Evolutionary conservation across 2,797 vertebrate genomes (phyloP).

Genomic region (Huso huso): DNA sequence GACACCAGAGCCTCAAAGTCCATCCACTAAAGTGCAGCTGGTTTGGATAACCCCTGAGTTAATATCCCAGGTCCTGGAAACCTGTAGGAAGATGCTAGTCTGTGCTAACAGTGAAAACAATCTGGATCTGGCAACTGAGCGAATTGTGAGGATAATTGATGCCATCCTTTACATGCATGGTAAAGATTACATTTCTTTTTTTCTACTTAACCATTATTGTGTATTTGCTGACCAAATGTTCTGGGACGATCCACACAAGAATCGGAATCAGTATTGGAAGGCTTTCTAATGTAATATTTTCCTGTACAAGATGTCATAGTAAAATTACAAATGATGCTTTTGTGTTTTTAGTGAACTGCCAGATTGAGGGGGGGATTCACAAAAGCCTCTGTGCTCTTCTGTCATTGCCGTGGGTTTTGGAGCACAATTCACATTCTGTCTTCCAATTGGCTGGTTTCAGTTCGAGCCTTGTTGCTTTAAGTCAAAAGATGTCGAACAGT

Average conservation of each 20-base stretch:
- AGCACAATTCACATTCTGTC: conserved; percentile 52
- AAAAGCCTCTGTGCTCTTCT: conserved; percentile 69
- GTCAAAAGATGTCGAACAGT: conserved; percentile 56
- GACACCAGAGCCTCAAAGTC: not conserved
- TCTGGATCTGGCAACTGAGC: conserved; percentile 53
- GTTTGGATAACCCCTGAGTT: conserved; percentile 71
- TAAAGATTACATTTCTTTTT: conserved; percentile 37
- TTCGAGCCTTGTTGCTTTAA: conserved; percentile 56
- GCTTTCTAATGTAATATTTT: not conserved
- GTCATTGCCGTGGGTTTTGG: conserved; percentile 83
- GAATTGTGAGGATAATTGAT: conserved; percentile 70
- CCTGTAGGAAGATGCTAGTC: conserved; percentile 67
- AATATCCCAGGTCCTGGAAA: conserved; percentile 57
- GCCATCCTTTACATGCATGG: conserved; percentile 77
- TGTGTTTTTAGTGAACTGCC: conserved; percentile 52
- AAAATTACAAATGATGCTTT: not conserved
- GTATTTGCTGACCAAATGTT: not conserved
- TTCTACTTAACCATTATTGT: not conserved
- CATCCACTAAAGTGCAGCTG: conserved; percentile 31
- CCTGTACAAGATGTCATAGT: too few species aligned
- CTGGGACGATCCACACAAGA: too few species aligned
- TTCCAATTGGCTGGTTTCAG: conserved; percentile 61
- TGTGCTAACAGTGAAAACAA: conserved; percentile 37
- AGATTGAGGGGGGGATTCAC: conserved; percentile 55
- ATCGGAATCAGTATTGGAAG: too few species aligned